Conservation (phyloP, 2,888 invertebrate species). For the Xestia ashworthii region DNA sequence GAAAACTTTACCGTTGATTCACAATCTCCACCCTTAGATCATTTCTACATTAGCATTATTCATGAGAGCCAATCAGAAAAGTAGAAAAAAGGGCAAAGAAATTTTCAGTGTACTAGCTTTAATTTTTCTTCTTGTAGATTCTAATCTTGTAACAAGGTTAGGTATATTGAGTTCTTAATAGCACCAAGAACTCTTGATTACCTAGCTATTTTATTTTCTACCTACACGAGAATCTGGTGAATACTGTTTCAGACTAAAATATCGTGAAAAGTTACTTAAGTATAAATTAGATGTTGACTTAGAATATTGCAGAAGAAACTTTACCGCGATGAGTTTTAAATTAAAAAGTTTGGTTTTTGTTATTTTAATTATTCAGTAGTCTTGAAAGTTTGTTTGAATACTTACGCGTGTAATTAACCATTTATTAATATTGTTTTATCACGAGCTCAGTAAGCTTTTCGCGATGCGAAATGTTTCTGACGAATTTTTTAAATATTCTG, state of each 20-base stretch:
- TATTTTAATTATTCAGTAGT: slow-evolving; percentile 49
- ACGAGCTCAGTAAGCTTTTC: slow-evolving; percentile 6
- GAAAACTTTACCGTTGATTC: slow-evolving; percentile 26
- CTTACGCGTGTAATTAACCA: slow-evolving; percentile 33
- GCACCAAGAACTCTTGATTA: slow-evolving; percentile 43
- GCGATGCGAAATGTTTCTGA: neutral
- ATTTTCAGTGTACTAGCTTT: slow-evolving; percentile 40
- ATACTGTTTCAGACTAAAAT: slow-evolving; percentile 31
- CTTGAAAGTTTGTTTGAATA: slow-evolving; percentile 35
- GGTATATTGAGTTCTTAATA: slow-evolving; percentile 44
- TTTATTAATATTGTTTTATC: slow-evolving; percentile 27
- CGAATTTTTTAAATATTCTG: neutral
- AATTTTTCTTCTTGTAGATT: slow-evolving; percentile 48
- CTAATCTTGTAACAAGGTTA: slow-evolving; percentile 48
- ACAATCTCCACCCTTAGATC: slow-evolving; percentile 47
- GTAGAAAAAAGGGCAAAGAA: slow-evolving; percentile 25
- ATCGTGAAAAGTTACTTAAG: slow-evolving; percentile 26
- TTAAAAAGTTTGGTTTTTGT: slow-evolving; percentile 49
- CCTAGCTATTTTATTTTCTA: slow-evolving; percentile 28
- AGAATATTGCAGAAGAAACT: slow-evolving; percentile 37
- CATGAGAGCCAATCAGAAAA: slow-evolving; percentile 49
- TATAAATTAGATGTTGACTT: slow-evolving; percentile 35
- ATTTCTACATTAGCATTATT: slow-evolving; percentile 50
- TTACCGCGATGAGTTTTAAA: slow-evolving; percentile 32
- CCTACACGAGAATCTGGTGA: slow-evolving; percentile 18